These are phyloP conservation scores for Phymorhynchus buccinoides DNA, from an alignment of 1,140 invertebrate genomes.

Conservation along the genomic window DNA sequence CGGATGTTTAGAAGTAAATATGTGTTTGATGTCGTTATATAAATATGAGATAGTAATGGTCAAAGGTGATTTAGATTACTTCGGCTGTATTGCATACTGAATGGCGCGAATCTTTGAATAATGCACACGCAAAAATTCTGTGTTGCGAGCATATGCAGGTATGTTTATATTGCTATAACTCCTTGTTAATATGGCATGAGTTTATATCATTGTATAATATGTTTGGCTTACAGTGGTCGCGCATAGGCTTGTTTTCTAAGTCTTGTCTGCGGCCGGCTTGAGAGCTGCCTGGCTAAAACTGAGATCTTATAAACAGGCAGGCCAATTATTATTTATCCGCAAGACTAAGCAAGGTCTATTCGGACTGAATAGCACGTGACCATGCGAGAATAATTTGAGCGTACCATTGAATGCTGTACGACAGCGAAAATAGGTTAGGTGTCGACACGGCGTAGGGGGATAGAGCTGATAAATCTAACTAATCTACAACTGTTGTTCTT, in stretches of 20 bases:
- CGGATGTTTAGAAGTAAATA: not conserved
- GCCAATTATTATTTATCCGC: no score
- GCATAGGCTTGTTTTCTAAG: no score
- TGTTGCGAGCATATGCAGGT: not conserved
- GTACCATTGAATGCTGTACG: not conserved
- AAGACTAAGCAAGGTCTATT: not conserved
- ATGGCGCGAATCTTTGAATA: not conserved
- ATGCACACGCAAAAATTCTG: not conserved
- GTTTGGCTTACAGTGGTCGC: no score
- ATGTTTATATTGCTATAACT: not conserved
- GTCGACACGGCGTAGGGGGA: not conserved
- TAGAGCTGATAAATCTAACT: not conserved
- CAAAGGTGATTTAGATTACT: slow-evolving; percentile 6
- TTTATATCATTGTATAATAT: not conserved
- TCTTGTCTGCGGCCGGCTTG: no score
- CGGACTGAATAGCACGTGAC: not conserved
- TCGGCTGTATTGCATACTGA: not conserved
- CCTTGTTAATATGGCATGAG: not conserved
- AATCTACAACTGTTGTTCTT: no score
- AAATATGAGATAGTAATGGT: not conserved
- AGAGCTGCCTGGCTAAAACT: not conserved
- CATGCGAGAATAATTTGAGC: not conserved
- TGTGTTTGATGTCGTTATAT: not conserved
- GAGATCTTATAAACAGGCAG: not conserved
- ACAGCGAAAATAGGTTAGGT: not conserved